Evolutionary conservation across 2,797 vertebrate genomes (phyloP).

Genomic region (Siniperca undulata): DNA sequence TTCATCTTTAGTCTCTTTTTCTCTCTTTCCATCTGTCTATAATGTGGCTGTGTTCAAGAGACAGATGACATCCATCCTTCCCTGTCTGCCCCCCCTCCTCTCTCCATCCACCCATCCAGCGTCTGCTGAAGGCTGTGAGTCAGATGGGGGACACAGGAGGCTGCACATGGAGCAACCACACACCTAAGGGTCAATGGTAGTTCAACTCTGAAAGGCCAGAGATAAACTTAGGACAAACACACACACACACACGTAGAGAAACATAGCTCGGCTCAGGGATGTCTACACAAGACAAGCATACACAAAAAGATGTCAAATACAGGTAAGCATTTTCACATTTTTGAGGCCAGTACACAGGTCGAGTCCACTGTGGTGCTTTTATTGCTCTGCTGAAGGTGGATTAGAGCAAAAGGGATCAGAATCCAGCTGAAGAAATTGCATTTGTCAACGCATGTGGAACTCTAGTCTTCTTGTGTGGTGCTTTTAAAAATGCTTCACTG

Average conservation of each 20-base stretch:
- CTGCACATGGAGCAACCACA: conserved; percentile 62
- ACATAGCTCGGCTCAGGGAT: conserved; percentile 25
- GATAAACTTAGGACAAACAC: conserved; percentile 53
- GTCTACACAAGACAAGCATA: conserved; percentile 31
- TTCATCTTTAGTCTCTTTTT: conserved; percentile 1
- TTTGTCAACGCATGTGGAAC: conserved; percentile 67
- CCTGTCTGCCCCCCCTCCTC: conserved; percentile 38
- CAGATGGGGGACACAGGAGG: conserved; percentile 68
- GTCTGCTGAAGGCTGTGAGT: conserved; percentile 63
- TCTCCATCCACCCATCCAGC: conserved; percentile 56
- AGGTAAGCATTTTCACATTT: conserved; percentile 56
- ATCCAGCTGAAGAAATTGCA: conserved; percentile 64
- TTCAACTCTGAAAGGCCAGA: conserved; percentile 75
- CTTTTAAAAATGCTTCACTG: conserved; percentile 68
- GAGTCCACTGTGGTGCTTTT: conserved; percentile 40
- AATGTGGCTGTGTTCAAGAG: conserved; percentile 39
- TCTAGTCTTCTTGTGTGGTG: conserved; percentile 60
- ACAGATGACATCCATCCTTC: conserved; percentile 70
- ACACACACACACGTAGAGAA: conserved; percentile 9
- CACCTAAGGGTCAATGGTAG: conserved; percentile 74
- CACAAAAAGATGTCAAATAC: conserved; percentile 55
- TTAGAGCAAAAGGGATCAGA: conserved; percentile 64
- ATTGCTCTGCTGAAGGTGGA: conserved; percentile 60
- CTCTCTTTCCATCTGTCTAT: conserved; percentile 21
- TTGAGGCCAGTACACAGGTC: conserved; percentile 57